Base-by-base conservation (phyloP, 2,888 invertebrate genomes). In the Bedellia somnulentella region DNA sequence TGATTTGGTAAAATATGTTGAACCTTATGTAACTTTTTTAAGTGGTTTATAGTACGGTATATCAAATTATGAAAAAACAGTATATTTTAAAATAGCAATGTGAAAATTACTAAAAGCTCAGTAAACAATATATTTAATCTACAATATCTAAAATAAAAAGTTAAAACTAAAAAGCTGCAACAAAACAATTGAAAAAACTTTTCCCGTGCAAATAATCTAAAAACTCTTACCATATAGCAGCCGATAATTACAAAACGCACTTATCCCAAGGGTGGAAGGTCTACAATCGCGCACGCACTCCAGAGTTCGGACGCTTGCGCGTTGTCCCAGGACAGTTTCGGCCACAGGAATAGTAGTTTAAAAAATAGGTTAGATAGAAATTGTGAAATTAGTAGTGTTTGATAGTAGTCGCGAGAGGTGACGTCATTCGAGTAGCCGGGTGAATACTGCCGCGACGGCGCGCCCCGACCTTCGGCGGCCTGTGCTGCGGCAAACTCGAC, bases 401-500 rank as follows among this genome's bases (percentile, higher is more conserved):
- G n/a, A n/a, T n/a, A n/a, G n/a, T n/a, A n/a, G n/a, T n/a, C n/a
- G n/a, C n/a, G n/a, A 60, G 64, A 67, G 71, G 71, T 66, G 71
- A 58, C 70, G 73, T 75, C 71, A 75, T 75, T 73, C 73, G 71
- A 11, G 24, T 29, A 15, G 29, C 60, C 64, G 50, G 57, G 58
- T 52, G 61, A 64, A 66, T 70, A 75, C 75, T 75, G 75, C 68
- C 73, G 73, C 66, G n/a, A n/a, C n/a, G 64, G 62, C 67, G 52
- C 52, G 51, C 67, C 67, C 24, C 68, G 71, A n/a, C 70, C 61
- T 62, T 43, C 60, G 58, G 56, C 40, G 35, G 37, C 29, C 57
- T 67, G 64, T 67, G 66, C 63, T 71, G 70, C 70, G 70, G 68
- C 66, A 58, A 56, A 61, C 18, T 63, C 64, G 60, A 62, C 66